Evolutionary conservation across 2,888 invertebrate genomes (phyloP), one percentile per base, ranked within the genome.

Genomic region (Neoascia interrupta): DNA sequence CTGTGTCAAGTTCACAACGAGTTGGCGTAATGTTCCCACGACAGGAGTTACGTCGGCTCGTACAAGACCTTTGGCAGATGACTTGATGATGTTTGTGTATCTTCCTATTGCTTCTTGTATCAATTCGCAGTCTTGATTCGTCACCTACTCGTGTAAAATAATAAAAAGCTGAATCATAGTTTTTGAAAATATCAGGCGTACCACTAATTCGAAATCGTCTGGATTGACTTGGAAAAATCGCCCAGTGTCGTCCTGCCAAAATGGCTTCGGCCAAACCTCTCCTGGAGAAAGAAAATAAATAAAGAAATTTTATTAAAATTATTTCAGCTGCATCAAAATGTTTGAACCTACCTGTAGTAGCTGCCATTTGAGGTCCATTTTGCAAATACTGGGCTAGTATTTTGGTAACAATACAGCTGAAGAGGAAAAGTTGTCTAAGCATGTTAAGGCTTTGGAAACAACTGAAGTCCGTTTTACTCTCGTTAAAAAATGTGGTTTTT

Each of bases 1-100:
- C 4, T 89, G 86, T 16, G 86, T 88, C 49, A 95, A 87, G 28
- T 90, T 86, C 0, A 96, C 89, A 10, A 89, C 84, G 10, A 95
- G 84, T 11, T 86, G 83, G 8, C 86, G 85, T n/a, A 94, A 84
- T 56, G 86, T 86, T 3, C 90, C 90, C n/a, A 74, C 10, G 6
- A 70, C 45, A 4, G 74, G n/a, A 8, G 79, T 82, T 37, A 63
- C 56, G 3, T 82, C 81, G 41, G 75, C 81, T 3, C 37, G 47
- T 41, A 73, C 56, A 11, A 81, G 81, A 54, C 82, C 82, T 15
- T 73, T 74, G 13, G 79, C 64, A 8, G 84, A 64, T 49, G 74
- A 41, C 63, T 70, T 37, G n/a, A 84, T 84, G 36, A 92, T 89
- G 19, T 90, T 87, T 2, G 86, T 84, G 66, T 93, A 93, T 53